Conservation (phyloP, 2,888 invertebrate species). For the Phytoseiulus persimilis region DNA sequence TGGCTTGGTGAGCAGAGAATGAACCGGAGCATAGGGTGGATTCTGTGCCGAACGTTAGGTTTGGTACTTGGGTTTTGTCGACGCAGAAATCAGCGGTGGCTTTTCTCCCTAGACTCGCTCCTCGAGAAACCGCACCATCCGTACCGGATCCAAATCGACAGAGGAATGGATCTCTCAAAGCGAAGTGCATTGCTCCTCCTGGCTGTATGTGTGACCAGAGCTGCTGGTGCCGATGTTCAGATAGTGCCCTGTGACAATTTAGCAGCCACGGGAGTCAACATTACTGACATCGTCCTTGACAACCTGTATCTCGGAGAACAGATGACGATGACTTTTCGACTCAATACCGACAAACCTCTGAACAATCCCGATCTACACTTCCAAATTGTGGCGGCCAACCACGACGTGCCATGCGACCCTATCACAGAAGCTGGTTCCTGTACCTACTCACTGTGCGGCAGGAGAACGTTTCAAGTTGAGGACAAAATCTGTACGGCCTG, state of each 20-base stretch:
- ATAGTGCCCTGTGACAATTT: not conserved
- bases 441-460: conserved; percentile 6
- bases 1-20: too few species aligned
- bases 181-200: too few species aligned
- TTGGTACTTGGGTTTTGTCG: too few species aligned
- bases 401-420: not conserved
- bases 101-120: too few species aligned
- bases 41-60: too few species aligned
- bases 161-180: too few species aligned
- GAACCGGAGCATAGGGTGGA: too few species aligned
- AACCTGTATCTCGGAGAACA: not conserved
- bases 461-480: not conserved
- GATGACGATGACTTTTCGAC: not conserved
- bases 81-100: too few species aligned
- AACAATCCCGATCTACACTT: not conserved
- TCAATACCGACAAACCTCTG: not conserved
- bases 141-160: too few species aligned
- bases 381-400: not conserved
- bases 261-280: not conserved
- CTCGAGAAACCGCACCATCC: too few species aligned
- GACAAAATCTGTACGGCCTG: not conserved
- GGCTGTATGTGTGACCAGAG: not conserved
- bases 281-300: not conserved
- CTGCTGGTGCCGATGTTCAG: not conserved
- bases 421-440: not conserved